phyloP scores from a whole-genome alignment of 1,140 invertebrate genomes.

The Bombus huntii region DNA sequence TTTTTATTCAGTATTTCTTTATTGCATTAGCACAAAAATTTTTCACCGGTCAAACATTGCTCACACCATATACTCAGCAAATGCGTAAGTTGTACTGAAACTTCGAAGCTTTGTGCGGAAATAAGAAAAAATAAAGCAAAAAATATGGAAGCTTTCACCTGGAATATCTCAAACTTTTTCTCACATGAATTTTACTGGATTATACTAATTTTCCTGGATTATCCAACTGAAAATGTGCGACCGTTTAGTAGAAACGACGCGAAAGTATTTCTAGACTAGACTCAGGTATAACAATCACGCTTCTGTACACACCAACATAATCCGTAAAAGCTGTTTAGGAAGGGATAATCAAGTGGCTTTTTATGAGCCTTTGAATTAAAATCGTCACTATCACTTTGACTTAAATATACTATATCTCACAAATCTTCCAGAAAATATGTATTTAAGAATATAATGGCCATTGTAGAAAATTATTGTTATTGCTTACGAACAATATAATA shows the following conservation, averaged over 20 bases:
- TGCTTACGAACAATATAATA: too few species aligned
- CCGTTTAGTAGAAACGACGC: not conserved
- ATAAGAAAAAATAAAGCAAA: not conserved
- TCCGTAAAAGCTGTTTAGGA: not conserved
- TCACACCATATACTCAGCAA: not conserved
- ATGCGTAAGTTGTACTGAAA: conserved; percentile 6
- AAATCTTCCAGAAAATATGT: too few species aligned
- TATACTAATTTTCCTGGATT: not conserved
- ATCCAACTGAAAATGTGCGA: not conserved
- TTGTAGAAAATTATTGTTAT: too few species aligned
- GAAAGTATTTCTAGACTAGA: not conserved
- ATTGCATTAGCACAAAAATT: conserved; percentile 7
- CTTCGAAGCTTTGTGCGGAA: too few species aligned
- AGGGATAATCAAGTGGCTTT: not conserved
- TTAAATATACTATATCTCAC: too few species aligned
- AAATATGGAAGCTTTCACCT: not conserved
- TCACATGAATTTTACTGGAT: not conserved
- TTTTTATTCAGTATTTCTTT: conserved; percentile 9
- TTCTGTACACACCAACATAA: not conserved
- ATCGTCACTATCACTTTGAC: too few species aligned
- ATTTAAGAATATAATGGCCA: too few species aligned
- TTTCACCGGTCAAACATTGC: too few species aligned
- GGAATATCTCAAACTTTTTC: too few species aligned
- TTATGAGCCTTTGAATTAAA: too few species aligned
- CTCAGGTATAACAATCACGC: not conserved